A percentile compares a stretch with the other conserved stretches of the same genome.
phyloP scores from a whole-genome alignment of 53 echinoderm and acorn worm genomes.

The Echinometra lucunter region DNA sequence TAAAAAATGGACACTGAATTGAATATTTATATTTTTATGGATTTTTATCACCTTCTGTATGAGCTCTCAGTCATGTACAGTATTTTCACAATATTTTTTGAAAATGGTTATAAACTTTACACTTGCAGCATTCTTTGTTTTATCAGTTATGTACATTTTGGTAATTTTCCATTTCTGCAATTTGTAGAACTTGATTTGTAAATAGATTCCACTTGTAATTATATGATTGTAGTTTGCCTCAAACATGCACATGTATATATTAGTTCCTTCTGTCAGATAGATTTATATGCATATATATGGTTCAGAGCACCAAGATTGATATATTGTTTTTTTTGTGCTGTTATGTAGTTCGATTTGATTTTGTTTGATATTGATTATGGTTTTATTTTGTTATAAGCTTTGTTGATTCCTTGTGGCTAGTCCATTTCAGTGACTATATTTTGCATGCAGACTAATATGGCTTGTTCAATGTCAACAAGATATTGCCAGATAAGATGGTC shows the following conservation, averaged over 20 bases:
- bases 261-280: background rate
- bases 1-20: background rate
- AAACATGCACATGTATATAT: background rate
- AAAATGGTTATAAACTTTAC: background rate
- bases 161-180: background rate
- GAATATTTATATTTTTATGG: background rate
- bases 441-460: too few species aligned
- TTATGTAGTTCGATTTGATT: background rate
- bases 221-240: background rate
- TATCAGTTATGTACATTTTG: background rate
- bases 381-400: background rate
- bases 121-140: background rate
- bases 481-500: too few species aligned
- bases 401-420: background rate
- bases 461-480: too few species aligned
- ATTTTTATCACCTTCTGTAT: background rate
- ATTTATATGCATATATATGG: background rate
- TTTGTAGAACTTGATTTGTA: background rate
- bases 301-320: background rate
- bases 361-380: background rate
- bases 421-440: too few species aligned
- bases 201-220: background rate
- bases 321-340: background rate
- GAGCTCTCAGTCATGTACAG: background rate
- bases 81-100: background rate